Base-by-base conservation (phyloP, 2,888 invertebrate genomes). In the Rhimphoctona megacephalus region DNA sequence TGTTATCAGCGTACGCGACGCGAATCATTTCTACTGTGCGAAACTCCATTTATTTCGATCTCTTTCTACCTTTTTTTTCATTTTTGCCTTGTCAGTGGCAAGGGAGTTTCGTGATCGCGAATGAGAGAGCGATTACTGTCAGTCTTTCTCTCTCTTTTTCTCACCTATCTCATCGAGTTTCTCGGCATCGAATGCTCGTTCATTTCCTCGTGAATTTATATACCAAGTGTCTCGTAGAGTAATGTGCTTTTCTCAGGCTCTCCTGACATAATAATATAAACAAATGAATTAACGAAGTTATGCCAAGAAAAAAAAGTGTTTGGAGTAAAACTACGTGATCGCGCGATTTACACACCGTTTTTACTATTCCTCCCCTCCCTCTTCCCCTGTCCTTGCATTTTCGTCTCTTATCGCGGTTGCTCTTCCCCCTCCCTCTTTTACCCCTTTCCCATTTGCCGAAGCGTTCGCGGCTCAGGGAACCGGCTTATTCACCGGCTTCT, bases 1-100 rank as follows among this genome's bases (percentile, higher is more conserved):
- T 90, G 89, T 90, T 90, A 88, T 87, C 88, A 83, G 87, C 49
- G 69, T 33, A 11, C 74, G 57, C 43, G 43, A 61, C 22, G 46
- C 33, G 64, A 30, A 46, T 46, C 46, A 36, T 9, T 14, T 30
- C 22, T 57, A 57, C 25, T 39, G 76, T 67, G 83, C 78, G 33
- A 86, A 64, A 69, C 66, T 66, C 66, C 36, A 77, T 57, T 72
- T n/a, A 73, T 61, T 57, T 17, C 43, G 43, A 11, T 52, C 70
- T 46, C 61, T 22, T 30, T 46, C 72, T 61, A 7, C 11, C 80
- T 46, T 39, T 74, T 30, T 74, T 30, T 30, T 33, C 39, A 17
- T 39, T 25, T 22, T 33, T 49, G n/a, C 7, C 49, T 46, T 49
- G 36, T 66, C 66, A 46, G 74, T 61, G 43, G 19, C 19, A 7